Percentiles rank a stretch among this genome's conserved stretches.
Conservation (phyloP, 2,797 vertebrate genomes). For the Novumbra hubbsi region DNA sequence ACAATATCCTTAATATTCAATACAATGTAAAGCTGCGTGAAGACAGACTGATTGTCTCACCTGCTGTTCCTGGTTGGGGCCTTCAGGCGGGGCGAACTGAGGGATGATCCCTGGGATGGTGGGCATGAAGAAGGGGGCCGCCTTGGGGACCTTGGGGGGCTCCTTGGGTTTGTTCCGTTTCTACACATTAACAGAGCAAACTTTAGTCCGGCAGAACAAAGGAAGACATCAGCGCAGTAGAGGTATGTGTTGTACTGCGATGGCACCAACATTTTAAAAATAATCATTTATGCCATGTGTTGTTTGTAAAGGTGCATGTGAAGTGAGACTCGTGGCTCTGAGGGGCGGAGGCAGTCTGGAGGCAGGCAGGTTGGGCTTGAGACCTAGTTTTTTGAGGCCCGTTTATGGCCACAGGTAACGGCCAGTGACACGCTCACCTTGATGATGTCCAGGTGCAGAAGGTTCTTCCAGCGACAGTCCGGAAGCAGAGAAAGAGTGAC, state of each 20-base stretch:
- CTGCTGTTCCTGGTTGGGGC: slow-evolving; percentile 63
- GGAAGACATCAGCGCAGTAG: not conserved
- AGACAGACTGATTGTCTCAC: slow-evolving; percentile 59
- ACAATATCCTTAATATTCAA: not conserved
- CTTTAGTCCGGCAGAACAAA: not conserved
- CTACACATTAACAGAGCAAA: slow-evolving; percentile 57
- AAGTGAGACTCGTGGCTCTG: not conserved
- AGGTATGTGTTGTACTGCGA: not conserved
- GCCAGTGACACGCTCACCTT: slow-evolving; percentile 74
- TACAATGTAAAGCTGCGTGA: not conserved
- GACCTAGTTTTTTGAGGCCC: not conserved
- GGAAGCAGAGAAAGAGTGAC: slow-evolving; percentile 88
- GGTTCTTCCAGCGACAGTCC: slow-evolving; percentile 92
- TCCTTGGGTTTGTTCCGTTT: slow-evolving; percentile 89
- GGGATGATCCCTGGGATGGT: slow-evolving; percentile 90
- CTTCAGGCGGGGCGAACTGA: slow-evolving; percentile 64
- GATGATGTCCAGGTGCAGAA: slow-evolving; percentile 88
- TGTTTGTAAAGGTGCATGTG: not conserved
- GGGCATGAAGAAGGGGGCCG: slow-evolving; percentile 93
- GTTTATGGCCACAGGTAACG: not conserved
- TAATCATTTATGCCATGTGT: not conserved
- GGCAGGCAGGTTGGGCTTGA: not conserved
- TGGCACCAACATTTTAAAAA: not conserved
- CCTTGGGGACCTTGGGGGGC: slow-evolving; percentile 81
- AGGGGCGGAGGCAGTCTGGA: not conserved